Conservation (phyloP, 2,113 vertebrate genomes). For the Hippocampus comes region DNA sequence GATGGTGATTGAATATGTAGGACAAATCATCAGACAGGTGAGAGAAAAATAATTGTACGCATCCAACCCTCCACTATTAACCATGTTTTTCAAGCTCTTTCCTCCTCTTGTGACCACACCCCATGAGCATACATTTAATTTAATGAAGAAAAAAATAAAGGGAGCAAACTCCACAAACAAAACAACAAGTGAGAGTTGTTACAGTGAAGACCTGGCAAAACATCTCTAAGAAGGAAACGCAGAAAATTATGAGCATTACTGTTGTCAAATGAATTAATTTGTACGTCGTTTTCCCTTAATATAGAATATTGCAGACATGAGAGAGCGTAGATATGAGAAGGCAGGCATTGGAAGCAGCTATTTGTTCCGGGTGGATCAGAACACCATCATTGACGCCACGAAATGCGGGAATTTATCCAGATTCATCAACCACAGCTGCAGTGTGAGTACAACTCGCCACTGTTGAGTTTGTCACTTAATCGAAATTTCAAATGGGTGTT, state of each 20-base stretch:
- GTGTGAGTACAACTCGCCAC: constrained; percentile 74
- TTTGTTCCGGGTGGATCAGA: constrained; percentile 93
- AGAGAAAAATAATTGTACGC: constrained; percentile 9
- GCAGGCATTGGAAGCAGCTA: constrained; percentile 98
- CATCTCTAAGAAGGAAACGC: too few species aligned
- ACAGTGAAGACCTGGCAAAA: background rate
- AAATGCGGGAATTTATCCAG: constrained; percentile 93
- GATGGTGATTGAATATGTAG: constrained; percentile 98
- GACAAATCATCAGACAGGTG: constrained; percentile 96
- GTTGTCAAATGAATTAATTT: background rate
- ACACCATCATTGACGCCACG: constrained; percentile 96
- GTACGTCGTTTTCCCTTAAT: constrained; percentile 8
- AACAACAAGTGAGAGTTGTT: background rate
- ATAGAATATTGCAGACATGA: constrained; percentile 94
- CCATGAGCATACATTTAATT: background rate
- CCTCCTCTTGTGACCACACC: background rate
- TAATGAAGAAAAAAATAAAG: background rate
- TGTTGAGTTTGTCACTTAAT: background rate
- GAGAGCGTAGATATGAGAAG: constrained; percentile 90
- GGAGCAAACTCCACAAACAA: too few species aligned
- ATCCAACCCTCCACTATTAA: background rate
- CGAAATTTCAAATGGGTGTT: background rate
- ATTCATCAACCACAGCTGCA: constrained; percentile 99
- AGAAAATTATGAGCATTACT: constrained; percentile 1
- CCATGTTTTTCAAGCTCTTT: background rate